phyloP scores from a whole-genome alignment of 2,797 vertebrate genomes.

The Pangasius sanitwongsei region DNA sequence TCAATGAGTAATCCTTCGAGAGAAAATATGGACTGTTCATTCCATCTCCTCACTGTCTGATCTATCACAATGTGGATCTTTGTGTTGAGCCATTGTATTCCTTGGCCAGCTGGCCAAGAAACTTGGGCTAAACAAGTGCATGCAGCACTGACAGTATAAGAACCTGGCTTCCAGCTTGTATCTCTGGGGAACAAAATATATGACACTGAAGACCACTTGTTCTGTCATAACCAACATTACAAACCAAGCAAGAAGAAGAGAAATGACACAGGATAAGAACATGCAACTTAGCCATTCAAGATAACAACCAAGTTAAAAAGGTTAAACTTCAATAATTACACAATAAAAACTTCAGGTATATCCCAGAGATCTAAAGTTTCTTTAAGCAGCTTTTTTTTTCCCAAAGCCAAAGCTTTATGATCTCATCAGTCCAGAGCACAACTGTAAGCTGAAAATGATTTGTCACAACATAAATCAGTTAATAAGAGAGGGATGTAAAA shows the following conservation, averaged over 20 bases:
- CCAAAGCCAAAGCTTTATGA: neutral
- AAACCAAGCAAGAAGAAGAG: neutral
- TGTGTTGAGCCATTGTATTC: constrained; percentile 32
- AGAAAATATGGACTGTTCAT: constrained; percentile 11
- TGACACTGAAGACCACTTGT: neutral
- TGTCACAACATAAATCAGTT: constrained; percentile 2
- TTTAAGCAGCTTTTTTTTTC: neutral
- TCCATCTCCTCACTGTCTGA: constrained; percentile 16
- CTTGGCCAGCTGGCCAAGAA: constrained; percentile 39
- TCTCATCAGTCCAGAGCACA: neutral
- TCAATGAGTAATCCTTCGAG: neutral
- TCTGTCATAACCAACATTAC: neutral
- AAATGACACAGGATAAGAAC: neutral
- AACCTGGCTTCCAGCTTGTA: constrained; percentile 12
- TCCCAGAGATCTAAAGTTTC: neutral
- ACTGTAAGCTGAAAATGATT: neutral
- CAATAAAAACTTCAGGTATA: neutral
- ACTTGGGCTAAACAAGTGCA: constrained; percentile 30
- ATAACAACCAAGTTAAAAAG: neutral
- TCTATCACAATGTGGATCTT: constrained; percentile 17
- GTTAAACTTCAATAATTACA: neutral
- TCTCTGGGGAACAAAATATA: constrained; percentile 3
- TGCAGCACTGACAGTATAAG: constrained; percentile 16
- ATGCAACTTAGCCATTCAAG: neutral
- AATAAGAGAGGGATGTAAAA: constrained; percentile 22